Evolutionary conservation across 2,888 invertebrate species (phyloP).

Genomic region (Sinodicranocentrus sp.): DNA sequence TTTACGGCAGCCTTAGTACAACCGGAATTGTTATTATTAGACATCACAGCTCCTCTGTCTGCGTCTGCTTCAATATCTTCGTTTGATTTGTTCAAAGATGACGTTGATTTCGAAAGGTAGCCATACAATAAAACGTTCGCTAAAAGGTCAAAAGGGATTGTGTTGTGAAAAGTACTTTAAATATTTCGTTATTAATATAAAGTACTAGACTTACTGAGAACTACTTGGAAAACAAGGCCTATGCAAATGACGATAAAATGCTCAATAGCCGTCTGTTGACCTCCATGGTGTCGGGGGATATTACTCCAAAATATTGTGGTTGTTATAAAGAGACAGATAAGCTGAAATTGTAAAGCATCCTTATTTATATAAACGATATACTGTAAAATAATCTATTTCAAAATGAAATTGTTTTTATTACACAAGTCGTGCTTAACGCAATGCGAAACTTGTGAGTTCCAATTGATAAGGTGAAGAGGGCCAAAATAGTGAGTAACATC

Average conservation of each 20-base stretch:
- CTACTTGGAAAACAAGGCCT: slow-evolving; percentile 9
- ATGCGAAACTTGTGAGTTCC: neutral
- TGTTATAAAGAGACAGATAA: neutral
- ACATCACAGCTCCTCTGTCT: neutral
- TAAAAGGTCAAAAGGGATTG: neutral
- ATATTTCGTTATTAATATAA: no score
- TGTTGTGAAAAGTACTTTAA: neutral
- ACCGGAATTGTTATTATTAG: neutral
- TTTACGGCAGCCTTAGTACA: neutral
- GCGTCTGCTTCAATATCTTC: slow-evolving; percentile 17
- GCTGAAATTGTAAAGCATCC: neutral
- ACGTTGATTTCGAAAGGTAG: neutral
- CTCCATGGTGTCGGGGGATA: neutral
- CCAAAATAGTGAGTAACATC: neutral
- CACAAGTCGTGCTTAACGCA: neutral
- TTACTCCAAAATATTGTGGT: slow-evolving; percentile 12
- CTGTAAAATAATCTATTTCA: no score
- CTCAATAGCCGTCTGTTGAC: slow-evolving; percentile 11
- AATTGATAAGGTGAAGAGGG: neutral
- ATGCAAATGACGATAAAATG: neutral
- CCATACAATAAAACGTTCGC: slow-evolving; percentile 14
- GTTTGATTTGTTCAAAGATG: neutral
- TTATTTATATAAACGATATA: neutral
- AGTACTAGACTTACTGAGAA: slow-evolving; percentile 3
- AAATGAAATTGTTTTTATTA: slow-evolving; percentile 14